Base-by-base conservation (phyloP, 2,797 vertebrate species). In the Labroides dimidiatus region DNA sequence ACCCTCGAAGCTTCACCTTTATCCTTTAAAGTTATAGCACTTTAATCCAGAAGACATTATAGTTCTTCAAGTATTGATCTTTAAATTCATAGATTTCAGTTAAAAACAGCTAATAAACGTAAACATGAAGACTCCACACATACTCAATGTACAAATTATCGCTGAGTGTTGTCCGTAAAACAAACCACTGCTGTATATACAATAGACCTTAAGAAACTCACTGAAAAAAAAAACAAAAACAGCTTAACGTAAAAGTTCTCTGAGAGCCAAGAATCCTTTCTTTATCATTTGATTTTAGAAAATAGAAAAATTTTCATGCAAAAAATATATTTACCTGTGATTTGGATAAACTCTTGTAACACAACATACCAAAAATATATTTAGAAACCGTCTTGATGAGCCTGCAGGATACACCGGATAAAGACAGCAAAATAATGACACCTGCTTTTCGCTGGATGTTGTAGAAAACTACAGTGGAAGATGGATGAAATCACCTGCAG, bases 301-400 rank as follows among this genome's bases (percentile, higher is more conserved):
- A 93, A 93, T 92, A 94, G 84, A 94, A 93, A 92, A 87, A 81
- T 70, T 77, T 86, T 68, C 93, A 94, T 95, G 94, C 94, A 91
- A 94, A 94, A 93, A 52, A 52, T 52, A 92, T 92, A 94, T 93
- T 92, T 93, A 92, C 89, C 88, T 90, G 89, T 85, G 87, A 92
- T 92, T 90, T 90, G 72, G 85, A 89, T 89, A 91, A 84, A 90
- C 69, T 91, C 83, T 92, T 79, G 78, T 91, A 92, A 93, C 87
- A 90, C 91, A 93, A 93, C 86, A 93, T 93, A 93, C 90, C 88
- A 93, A 93, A 94, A 95, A 94, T 91, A 93, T 93, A 86, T 91
- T 48, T 90, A 82, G 87, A 93, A 93, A 90, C 85, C 65, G 73
- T 88, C 73, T 78, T 24, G 75, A 78, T 83, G 64, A 69, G 79